These are phyloP conservation scores for Stegostoma tigrinum DNA, from an alignment of 2,113 vertebrate genomes.

Conservation along the genomic window DNA sequence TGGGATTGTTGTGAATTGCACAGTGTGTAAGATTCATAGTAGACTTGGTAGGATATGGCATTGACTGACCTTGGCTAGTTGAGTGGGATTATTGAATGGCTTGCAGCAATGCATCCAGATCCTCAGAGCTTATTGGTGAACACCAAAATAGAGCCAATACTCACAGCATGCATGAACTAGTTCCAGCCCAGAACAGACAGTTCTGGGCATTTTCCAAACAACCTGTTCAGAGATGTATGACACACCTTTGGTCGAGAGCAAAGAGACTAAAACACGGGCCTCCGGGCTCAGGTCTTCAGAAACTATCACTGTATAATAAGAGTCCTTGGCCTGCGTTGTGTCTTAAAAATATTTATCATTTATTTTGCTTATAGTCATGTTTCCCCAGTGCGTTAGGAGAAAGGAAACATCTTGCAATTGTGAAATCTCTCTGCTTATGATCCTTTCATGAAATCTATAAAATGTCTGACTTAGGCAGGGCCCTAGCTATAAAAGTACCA, in stretches of 20 bases:
- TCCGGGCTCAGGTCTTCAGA: too few species aligned
- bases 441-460: not conserved
- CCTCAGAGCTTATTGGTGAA: not conserved
- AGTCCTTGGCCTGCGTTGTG: too few species aligned
- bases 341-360: constrained; percentile 24
- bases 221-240: too few species aligned
- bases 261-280: too few species aligned
- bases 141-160: too few species aligned
- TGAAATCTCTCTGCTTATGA: not conserved
- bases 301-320: too few species aligned
- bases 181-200: too few species aligned
- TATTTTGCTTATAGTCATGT: constrained; percentile 10
- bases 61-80: not conserved
- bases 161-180: too few species aligned
- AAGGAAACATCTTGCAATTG: not conserved
- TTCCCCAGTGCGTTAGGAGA: not conserved
- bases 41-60: not conserved
- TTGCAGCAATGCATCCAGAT: not conserved
- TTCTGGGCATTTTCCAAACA: too few species aligned
- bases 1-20: not conserved
- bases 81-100: not conserved
- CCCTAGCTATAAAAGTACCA: constrained; percentile 33
- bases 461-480: not conserved
- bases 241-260: too few species aligned
- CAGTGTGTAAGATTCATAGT: not conserved